These are phyloP conservation scores for Diphyllodes magnificus DNA, from an alignment of 2,113 vertebrate genomes.

Conservation along the genomic window DNA sequence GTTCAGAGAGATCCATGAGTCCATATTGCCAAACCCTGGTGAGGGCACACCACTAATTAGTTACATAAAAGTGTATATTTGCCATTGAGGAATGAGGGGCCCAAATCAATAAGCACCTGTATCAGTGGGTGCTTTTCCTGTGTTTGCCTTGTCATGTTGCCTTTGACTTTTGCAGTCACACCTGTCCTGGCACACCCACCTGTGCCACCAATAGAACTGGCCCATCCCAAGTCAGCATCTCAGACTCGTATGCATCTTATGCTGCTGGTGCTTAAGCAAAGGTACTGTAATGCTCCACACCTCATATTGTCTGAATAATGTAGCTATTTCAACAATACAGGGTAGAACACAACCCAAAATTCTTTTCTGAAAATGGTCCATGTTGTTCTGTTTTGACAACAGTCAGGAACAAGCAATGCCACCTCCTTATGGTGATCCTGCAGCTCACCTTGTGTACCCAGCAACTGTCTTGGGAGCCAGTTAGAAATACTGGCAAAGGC, in stretches of 20 bases:
- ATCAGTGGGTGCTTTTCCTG: background rate
- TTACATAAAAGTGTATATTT: background rate
- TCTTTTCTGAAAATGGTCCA: background rate
- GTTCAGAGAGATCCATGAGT: background rate
- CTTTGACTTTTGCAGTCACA: background rate
- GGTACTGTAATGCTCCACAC: background rate
- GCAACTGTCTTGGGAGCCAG: background rate
- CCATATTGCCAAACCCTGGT: background rate
- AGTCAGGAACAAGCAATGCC: background rate
- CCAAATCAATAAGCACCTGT: background rate
- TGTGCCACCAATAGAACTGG: background rate
- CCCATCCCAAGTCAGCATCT: background rate
- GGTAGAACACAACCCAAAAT: background rate
- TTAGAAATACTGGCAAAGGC: background rate
- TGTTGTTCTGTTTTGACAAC: background rate
- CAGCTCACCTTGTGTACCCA: background rate
- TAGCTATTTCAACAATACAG: background rate
- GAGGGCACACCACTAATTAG: background rate
- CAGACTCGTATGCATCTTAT: background rate
- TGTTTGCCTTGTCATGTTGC: background rate
- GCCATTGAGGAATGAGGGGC: background rate
- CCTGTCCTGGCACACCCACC: background rate
- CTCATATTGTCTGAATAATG: background rate
- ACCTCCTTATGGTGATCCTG: background rate
- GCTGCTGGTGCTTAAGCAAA: background rate